A percentile compares a stretch with the other conserved stretches of the same genome.
Evolutionary conservation across 2,888 invertebrate genomes (phyloP).

Genomic region (Sclerodermus sp.): DNA sequence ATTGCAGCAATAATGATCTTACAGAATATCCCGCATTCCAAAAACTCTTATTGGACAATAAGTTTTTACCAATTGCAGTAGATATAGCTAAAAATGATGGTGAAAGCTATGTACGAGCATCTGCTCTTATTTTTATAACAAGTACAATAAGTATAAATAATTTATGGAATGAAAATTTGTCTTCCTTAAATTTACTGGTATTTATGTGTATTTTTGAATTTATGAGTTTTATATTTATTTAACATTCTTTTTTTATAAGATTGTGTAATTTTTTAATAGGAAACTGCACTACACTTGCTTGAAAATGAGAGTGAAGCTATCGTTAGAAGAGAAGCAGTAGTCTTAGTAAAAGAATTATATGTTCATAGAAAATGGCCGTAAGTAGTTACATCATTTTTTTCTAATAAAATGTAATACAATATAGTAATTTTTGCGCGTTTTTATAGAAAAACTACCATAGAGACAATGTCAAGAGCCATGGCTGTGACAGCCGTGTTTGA

Average conservation of each 20-base stretch:
- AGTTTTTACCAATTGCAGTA: conserved; percentile 67
- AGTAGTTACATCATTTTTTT: conserved; percentile 19
- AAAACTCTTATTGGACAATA: conserved; percentile 67
- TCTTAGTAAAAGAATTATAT: conserved; percentile 68
- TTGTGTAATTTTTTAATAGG: conserved; percentile 43
- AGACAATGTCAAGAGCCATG: conserved; percentile 67
- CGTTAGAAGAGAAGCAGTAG: conserved; percentile 74
- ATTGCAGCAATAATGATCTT: conserved; percentile 32
- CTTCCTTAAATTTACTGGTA: conserved; percentile 67
- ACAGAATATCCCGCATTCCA: conserved; percentile 79
- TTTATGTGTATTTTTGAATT: conserved; percentile 10
- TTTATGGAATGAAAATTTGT: conserved; percentile 69
- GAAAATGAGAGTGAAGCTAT: conserved; percentile 75
- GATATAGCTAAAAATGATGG: conserved; percentile 70
- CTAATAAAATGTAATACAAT: neutral
- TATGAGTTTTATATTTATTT: conserved; percentile 10
- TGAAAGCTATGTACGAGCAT: conserved; percentile 76
- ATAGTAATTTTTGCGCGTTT: neutral
- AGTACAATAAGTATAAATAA: conserved; percentile 67
- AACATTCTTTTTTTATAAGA: conserved; percentile 56
- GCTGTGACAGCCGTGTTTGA: conserved; percentile 69
- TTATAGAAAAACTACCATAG: conserved; percentile 55
- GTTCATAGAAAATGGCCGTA: conserved; percentile 66
- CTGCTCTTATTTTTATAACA: conserved; percentile 72
- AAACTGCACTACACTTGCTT: conserved; percentile 63